phyloP scores from a whole-genome alignment of 1,140 invertebrate species.

The Leptonema lineaticorne region DNA sequence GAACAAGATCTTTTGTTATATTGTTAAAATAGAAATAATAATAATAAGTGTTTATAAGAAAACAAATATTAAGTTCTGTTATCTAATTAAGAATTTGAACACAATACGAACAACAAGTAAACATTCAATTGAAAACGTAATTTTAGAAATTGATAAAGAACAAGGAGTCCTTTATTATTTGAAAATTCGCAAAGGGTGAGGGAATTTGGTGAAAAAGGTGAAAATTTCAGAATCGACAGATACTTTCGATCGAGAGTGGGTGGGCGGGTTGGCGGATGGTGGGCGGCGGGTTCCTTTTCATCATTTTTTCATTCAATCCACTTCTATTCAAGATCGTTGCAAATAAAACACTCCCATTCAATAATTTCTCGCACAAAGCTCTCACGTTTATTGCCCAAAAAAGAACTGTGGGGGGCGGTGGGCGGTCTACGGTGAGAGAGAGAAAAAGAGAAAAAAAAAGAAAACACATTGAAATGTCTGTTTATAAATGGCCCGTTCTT shows the following conservation, averaged over 20 bases:
- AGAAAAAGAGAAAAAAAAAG: background rate
- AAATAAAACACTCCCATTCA: slow-evolving; percentile 19
- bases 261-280: background rate
- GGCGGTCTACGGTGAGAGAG: background rate
- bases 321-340: slow-evolving; percentile 12
- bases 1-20: too few species aligned
- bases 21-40: too few species aligned
- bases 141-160: background rate
- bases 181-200: too few species aligned
- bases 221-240: slow-evolving; percentile 10
- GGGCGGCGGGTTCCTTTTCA: slow-evolving; percentile 1
- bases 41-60: too few species aligned
- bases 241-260: background rate
- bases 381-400: slow-evolving; percentile 11
- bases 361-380: slow-evolving; percentile 16
- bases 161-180: background rate
- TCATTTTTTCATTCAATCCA: slow-evolving; percentile 18
- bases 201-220: background rate
- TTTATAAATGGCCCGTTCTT: slow-evolving; percentile 3
- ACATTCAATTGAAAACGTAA: too few species aligned
- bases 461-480: slow-evolving; percentile 15
- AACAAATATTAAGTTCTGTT: too few species aligned
- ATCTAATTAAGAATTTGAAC: too few species aligned
- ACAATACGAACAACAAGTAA: too few species aligned
- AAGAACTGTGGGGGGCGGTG: too few species aligned